Percentiles rank a stretch among this genome's conserved stretches.
phyloP scores from a whole-genome alignment of 1,140 invertebrate species.

The Papilio helenus region DNA sequence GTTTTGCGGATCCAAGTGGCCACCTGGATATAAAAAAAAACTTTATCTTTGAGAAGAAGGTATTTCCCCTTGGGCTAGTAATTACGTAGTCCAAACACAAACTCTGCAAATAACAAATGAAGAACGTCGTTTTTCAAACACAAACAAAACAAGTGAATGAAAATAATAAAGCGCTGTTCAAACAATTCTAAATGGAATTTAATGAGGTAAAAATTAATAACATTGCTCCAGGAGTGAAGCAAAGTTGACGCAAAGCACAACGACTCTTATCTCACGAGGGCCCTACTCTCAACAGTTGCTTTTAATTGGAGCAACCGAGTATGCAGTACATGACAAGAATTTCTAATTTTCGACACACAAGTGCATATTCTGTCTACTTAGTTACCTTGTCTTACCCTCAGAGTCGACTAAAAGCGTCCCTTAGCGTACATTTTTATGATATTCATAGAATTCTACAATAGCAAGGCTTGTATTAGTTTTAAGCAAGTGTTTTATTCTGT shows the following conservation, averaged over 20 bases:
- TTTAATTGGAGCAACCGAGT: constrained; percentile 34
- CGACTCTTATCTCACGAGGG: constrained; percentile 17
- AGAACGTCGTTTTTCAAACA: background rate
- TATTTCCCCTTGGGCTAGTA: too few species aligned
- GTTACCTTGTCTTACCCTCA: background rate
- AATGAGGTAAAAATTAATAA: constrained; percentile 18
- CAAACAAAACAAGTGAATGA: background rate
- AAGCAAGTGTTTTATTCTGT: too few species aligned
- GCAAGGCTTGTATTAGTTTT: too few species aligned
- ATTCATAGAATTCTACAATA: too few species aligned
- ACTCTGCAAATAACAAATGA: background rate
- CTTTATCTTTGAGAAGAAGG: too few species aligned
- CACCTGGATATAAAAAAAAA: too few species aligned
- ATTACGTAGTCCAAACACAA: background rate
- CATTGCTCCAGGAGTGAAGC: background rate
- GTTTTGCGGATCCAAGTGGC: too few species aligned
- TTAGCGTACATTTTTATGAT: too few species aligned
- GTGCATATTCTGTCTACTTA: background rate
- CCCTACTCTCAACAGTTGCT: constrained; percentile 15
- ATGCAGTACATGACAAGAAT: background rate
- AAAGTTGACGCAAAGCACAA: constrained; percentile 18
- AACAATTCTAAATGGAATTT: background rate
- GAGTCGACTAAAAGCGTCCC: too few species aligned
- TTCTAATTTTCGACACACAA: constrained; percentile 29
- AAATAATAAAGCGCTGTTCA: background rate